Percentiles rank a stretch among this genome's conserved stretches.
Evolutionary conservation across 2,888 invertebrate genomes (phyloP).

Genomic region (Phasia obesa): DNA sequence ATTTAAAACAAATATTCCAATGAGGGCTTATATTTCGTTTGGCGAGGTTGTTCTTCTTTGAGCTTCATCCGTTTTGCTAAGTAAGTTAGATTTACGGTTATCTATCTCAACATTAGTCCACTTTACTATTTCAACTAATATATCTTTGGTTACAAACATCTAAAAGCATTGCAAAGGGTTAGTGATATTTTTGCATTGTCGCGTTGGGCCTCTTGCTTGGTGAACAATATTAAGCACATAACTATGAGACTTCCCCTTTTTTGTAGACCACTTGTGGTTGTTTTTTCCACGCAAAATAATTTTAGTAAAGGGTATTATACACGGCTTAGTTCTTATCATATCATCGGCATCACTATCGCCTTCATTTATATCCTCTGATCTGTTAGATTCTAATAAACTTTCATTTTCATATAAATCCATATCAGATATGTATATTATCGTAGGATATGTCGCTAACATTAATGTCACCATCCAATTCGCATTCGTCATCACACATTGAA

Average conservation of each 20-base stretch:
- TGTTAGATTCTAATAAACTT: too few species aligned
- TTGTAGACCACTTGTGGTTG: slow-evolving; percentile 32
- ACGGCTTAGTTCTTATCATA: too few species aligned
- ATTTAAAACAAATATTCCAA: slow-evolving; percentile 8
- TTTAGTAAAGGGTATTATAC: too few species aligned
- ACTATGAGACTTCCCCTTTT: slow-evolving; percentile 32
- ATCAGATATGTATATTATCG: too few species aligned
- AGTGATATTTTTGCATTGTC: slow-evolving; percentile 48
- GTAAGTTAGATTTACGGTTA: not conserved
- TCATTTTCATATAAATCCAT: too few species aligned
- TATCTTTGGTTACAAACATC: slow-evolving; percentile 43
- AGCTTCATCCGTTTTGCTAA: not conserved
- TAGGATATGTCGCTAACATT: too few species aligned
- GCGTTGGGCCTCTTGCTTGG: slow-evolving; percentile 39
- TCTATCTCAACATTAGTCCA: slow-evolving; percentile 33
- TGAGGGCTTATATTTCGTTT: slow-evolving; percentile 18
- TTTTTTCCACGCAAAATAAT: slow-evolving; percentile 29
- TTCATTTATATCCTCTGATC: too few species aligned
- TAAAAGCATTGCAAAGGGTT: slow-evolving; percentile 51
- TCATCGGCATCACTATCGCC: too few species aligned
- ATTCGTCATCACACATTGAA: too few species aligned
- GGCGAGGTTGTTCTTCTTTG: not conserved
- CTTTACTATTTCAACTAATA: slow-evolving; percentile 40
- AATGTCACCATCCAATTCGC: too few species aligned
- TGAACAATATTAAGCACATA: slow-evolving; percentile 45